phyloP scores from a whole-genome alignment of 2,888 invertebrate genomes.

The Ephialtes manifestator region DNA sequence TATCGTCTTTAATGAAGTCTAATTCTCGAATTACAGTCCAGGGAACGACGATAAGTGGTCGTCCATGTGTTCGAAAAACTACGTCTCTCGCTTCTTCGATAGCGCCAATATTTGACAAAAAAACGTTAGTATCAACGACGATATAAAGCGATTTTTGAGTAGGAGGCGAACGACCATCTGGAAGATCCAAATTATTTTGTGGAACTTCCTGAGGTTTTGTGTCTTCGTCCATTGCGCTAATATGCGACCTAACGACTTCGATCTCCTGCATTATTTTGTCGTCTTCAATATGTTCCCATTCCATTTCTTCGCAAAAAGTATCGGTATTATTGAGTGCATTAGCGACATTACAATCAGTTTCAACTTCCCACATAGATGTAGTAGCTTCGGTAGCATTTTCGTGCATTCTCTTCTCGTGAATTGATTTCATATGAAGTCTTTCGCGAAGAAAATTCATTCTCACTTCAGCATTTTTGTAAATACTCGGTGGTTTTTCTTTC shows the following conservation, averaged over 20 bases:
- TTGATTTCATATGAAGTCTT: slow-evolving; percentile 45
- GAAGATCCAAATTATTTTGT: slow-evolving; percentile 72
- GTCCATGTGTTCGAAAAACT: slow-evolving; percentile 77
- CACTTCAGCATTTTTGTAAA: slow-evolving; percentile 62
- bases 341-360: background rate
- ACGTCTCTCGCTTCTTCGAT: slow-evolving; percentile 79
- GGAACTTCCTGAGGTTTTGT: slow-evolving; percentile 59
- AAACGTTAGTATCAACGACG: slow-evolving; percentile 85
- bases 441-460: slow-evolving; percentile 56
- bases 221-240: slow-evolving; percentile 68
- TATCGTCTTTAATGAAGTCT: slow-evolving; percentile 83
- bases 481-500: slow-evolving; percentile 15
- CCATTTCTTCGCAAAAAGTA: slow-evolving; percentile 82
- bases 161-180: slow-evolving; percentile 47
- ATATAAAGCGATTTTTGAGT: slow-evolving; percentile 77
- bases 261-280: slow-evolving; percentile 82
- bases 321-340: slow-evolving; percentile 47
- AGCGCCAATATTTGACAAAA: slow-evolving; percentile 81
- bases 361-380: background rate
- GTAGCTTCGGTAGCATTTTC: background rate
- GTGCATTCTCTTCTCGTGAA: slow-evolving; percentile 12
- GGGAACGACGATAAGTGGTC: slow-evolving; percentile 81
- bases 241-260: slow-evolving; percentile 79
- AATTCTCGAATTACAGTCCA: slow-evolving; percentile 85
- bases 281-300: slow-evolving; percentile 84